These are phyloP conservation scores for Eupithecia inturbata DNA, from an alignment of 2,888 invertebrate species.

Conservation along the genomic window DNA sequence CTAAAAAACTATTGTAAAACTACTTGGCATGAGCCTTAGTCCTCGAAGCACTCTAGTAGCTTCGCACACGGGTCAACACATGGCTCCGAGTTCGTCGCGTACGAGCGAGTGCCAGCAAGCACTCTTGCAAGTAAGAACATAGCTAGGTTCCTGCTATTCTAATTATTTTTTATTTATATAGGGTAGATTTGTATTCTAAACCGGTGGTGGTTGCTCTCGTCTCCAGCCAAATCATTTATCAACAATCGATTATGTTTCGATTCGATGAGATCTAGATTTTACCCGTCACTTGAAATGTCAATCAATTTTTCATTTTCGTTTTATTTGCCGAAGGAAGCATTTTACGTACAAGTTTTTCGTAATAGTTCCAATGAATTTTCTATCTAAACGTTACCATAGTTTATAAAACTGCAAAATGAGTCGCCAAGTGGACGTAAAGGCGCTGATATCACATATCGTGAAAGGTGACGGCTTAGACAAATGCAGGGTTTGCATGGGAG, in stretches of 20 bases:
- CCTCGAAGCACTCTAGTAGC: too few species aligned
- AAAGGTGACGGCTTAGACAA: slow-evolving; percentile 74
- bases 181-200: not conserved
- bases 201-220: not conserved
- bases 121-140: too few species aligned
- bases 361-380: slow-evolving; percentile 6
- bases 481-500: slow-evolving; percentile 80
- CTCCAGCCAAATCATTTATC: not conserved
- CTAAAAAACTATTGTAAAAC: too few species aligned
- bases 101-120: too few species aligned
- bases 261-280: not conserved
- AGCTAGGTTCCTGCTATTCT: too few species aligned
- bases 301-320: not conserved
- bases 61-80: too few species aligned
- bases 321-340: not conserved
- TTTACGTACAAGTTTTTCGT: not conserved
- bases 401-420: slow-evolving; percentile 56
- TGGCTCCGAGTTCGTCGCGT: too few species aligned
- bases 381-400: slow-evolving; percentile 9
- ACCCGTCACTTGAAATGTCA: not conserved
- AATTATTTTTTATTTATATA: too few species aligned
- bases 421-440: slow-evolving; percentile 74
- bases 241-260: not conserved
- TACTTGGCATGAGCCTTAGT: too few species aligned
- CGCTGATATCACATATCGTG: slow-evolving; percentile 77